Conservation (phyloP, 2,797 vertebrate species). For the Huso huso region DNA sequence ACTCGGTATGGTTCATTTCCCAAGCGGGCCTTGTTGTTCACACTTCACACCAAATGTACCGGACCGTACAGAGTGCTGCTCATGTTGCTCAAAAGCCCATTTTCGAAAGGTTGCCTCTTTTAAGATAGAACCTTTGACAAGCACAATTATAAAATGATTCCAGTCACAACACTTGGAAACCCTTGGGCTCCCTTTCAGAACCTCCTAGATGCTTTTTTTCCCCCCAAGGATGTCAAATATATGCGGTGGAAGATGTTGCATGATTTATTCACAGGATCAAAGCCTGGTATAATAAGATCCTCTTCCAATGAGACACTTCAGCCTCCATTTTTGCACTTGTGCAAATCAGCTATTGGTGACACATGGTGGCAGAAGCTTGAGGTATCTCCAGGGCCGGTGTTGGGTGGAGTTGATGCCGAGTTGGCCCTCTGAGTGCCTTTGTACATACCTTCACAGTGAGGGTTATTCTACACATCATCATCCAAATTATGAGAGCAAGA, state of each 20-base stretch:
- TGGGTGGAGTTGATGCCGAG: background rate
- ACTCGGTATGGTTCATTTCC: no score
- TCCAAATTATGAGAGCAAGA: background rate
- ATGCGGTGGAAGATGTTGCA: constrained; percentile 15
- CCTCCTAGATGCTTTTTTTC: background rate
- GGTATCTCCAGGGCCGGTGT: constrained; percentile 7
- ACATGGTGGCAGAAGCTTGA: constrained; percentile 32
- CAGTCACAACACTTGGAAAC: background rate
- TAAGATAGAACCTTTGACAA: constrained; percentile 7
- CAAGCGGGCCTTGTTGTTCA: no score
- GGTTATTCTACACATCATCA: constrained; percentile 2
- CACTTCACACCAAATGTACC: no score
- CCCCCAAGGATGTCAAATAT: constrained; percentile 16
- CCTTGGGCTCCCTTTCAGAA: background rate
- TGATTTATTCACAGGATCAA: constrained; percentile 40
- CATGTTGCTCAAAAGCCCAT: background rate
- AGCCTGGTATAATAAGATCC: constrained; percentile 32
- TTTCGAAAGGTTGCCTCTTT: background rate
- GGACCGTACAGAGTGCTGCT: no score
- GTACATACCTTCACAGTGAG: constrained; percentile 19
- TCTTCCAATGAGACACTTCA: constrained; percentile 26
- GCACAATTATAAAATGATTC: background rate
- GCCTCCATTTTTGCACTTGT: constrained; percentile 20
- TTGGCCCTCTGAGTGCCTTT: background rate
- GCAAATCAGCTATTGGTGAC: constrained; percentile 41